phyloP scores from a whole-genome alignment of 2,888 invertebrate species.

The Loripinus fragilis region DNA sequence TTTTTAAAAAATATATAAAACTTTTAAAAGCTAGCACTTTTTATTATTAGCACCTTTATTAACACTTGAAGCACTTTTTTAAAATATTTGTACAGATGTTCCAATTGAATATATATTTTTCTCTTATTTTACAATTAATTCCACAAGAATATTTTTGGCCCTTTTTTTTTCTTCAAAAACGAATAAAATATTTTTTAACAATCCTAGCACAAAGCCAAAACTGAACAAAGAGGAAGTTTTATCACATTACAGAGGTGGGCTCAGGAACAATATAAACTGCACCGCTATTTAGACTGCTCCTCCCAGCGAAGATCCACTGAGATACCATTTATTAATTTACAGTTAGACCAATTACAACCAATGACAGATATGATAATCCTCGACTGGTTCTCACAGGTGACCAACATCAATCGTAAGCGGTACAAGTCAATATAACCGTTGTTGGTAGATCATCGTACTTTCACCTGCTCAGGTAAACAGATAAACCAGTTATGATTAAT shows the following conservation, averaged over 20 bases:
- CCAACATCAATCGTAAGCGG: slow-evolving; percentile 7
- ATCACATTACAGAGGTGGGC: not conserved
- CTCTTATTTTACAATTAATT: too few species aligned
- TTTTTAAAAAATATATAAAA: too few species aligned
- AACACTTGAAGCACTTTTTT: not conserved
- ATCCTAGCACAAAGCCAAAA: not conserved
- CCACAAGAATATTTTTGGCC: too few species aligned
- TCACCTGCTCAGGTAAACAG: slow-evolving; percentile 13
- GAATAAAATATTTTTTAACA: not conserved
- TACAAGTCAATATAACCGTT: slow-evolving; percentile 9
- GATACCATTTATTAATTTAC: slow-evolving; percentile 16
- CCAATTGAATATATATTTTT: too few species aligned
- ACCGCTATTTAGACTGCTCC: not conserved
- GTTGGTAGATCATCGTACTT: slow-evolving; percentile 6
- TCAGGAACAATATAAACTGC: not conserved
- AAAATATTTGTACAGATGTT: too few species aligned
- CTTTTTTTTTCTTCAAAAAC: too few species aligned
- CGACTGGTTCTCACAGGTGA: slow-evolving; percentile 17
- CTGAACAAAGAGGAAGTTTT: slow-evolving; percentile 12
- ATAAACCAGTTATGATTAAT: slow-evolving; percentile 13
- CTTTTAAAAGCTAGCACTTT: not conserved
- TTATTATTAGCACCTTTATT: not conserved
- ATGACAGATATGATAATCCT: slow-evolving; percentile 17
- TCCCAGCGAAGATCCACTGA: not conserved
- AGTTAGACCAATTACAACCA: slow-evolving; percentile 17